These are phyloP conservation scores for Eurytoma californica DNA, from an alignment of 2,888 invertebrate species.

Conservation along the genomic window DNA sequence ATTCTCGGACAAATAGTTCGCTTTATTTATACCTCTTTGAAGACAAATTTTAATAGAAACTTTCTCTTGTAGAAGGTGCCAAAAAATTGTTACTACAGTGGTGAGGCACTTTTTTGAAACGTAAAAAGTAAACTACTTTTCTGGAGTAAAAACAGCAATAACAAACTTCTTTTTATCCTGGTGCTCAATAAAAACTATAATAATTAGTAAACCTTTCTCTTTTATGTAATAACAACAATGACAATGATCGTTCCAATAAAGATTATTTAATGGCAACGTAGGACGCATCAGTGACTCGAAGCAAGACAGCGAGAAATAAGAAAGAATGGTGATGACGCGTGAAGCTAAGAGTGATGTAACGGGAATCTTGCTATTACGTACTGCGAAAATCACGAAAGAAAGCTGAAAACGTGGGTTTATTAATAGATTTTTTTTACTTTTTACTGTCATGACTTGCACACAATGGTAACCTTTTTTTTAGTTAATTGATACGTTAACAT, in stretches of 20 bases:
- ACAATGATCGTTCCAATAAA: constrained; percentile 12
- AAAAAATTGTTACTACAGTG: not conserved
- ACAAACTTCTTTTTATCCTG: not conserved
- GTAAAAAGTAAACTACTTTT: too few species aligned
- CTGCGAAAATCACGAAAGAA: constrained; percentile 12
- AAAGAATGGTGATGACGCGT: constrained; percentile 29
- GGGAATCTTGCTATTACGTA: constrained; percentile 33
- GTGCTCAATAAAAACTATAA: not conserved
- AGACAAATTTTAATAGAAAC: not conserved
- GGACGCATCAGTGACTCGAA: constrained; percentile 19
- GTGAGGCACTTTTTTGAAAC: too few species aligned
- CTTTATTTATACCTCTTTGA: too few species aligned
- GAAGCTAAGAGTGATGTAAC: constrained; percentile 29
- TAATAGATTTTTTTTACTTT: constrained; percentile 3
- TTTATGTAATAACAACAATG: constrained; percentile 18
- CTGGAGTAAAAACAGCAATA: too few species aligned
- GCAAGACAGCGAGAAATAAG: not conserved
- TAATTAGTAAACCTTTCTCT: constrained; percentile 43
- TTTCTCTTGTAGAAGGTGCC: not conserved
- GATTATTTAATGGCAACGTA: constrained; percentile 7
- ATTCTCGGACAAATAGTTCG: too few species aligned
- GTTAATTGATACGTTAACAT: too few species aligned
- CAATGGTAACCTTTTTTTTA: not conserved
- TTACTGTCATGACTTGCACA: not conserved
- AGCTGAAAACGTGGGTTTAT: constrained; percentile 6